Evolutionary conservation across 2,888 invertebrate species (phyloP).

Genomic region (Agonum fuliginosum): DNA sequence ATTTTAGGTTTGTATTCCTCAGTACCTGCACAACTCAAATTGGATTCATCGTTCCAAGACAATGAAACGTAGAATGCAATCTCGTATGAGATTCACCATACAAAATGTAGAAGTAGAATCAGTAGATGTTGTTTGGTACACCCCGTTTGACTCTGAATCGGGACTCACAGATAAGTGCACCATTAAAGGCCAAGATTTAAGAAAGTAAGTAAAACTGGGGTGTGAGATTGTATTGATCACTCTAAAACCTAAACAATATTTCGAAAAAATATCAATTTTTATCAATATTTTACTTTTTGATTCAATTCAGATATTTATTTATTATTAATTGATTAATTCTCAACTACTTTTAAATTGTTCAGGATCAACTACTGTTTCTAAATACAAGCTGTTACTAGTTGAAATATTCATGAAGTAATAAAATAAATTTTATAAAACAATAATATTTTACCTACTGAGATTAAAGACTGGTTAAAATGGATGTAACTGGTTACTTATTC

Average conservation of each 20-base stretch:
- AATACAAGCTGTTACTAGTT: no score
- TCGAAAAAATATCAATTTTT: background rate
- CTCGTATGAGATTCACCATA: constrained; percentile 79
- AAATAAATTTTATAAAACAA: no score
- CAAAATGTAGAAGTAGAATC: constrained; percentile 88
- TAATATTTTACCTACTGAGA: no score
- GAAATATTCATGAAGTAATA: no score
- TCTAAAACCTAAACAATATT: no score
- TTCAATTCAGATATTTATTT: no score
- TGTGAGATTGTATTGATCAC: background rate
- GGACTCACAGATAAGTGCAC: constrained; percentile 81
- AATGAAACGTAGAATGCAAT: constrained; percentile 75
- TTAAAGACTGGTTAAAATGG: no score
- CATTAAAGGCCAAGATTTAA: constrained; percentile 86
- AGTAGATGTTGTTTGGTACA: constrained; percentile 90
- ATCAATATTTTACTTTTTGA: no score
- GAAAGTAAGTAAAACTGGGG: constrained; percentile 71
- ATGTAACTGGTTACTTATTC: no score
- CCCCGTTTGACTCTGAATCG: constrained; percentile 75
- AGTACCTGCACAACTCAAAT: constrained; percentile 84
- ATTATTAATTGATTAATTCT: no score
- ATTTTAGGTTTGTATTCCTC: constrained; percentile 72
- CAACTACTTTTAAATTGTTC: no score
- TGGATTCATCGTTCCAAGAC: constrained; percentile 87
- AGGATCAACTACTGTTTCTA: no score